phyloP scores from a whole-genome alignment of 1,140 invertebrate genomes.

The Spodoptera litura region DNA sequence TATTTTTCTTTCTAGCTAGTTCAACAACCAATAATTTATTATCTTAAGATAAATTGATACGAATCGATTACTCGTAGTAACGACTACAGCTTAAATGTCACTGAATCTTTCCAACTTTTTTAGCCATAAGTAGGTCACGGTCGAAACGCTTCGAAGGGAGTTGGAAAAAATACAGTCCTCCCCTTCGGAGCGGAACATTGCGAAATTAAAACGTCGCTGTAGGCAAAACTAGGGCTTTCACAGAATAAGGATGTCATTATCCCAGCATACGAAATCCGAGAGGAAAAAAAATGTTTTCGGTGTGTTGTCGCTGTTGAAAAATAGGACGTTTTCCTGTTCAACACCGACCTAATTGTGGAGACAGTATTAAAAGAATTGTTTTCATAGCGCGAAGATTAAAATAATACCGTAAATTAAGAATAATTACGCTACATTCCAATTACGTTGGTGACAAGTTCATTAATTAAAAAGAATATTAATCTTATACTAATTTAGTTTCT shows the following conservation, averaged over 20 bases:
- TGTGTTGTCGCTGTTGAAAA: slow-evolving; percentile 57
- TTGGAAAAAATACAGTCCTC: slow-evolving; percentile 47
- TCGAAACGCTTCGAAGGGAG: slow-evolving; percentile 39
- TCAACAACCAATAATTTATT: not conserved
- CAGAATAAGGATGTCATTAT: slow-evolving; percentile 65
- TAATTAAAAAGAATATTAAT: not conserved
- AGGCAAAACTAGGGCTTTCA: slow-evolving; percentile 62
- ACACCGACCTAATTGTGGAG: slow-evolving; percentile 33
- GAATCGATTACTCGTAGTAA: slow-evolving; percentile 21
- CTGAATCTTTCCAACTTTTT: slow-evolving; percentile 38
- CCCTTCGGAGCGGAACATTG: slow-evolving; percentile 42
- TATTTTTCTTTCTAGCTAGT: slow-evolving; percentile 9
- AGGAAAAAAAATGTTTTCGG: slow-evolving; percentile 51
- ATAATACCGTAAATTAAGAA: slow-evolving; percentile 26
- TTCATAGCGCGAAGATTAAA: slow-evolving; percentile 26
- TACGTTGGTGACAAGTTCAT: not conserved
- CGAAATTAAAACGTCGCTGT: slow-evolving; percentile 63
- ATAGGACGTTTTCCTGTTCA: slow-evolving; percentile 47
- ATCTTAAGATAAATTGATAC: slow-evolving; percentile 17
- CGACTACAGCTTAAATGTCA: slow-evolving; percentile 40
- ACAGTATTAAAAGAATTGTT: slow-evolving; percentile 35
- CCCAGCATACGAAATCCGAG: slow-evolving; percentile 50
- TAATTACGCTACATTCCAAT: not conserved
- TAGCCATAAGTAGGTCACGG: slow-evolving; percentile 35
- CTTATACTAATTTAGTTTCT: too few species aligned